phyloP scores from a whole-genome alignment of 2,797 vertebrate species.

The Alectoris magna region DNA sequence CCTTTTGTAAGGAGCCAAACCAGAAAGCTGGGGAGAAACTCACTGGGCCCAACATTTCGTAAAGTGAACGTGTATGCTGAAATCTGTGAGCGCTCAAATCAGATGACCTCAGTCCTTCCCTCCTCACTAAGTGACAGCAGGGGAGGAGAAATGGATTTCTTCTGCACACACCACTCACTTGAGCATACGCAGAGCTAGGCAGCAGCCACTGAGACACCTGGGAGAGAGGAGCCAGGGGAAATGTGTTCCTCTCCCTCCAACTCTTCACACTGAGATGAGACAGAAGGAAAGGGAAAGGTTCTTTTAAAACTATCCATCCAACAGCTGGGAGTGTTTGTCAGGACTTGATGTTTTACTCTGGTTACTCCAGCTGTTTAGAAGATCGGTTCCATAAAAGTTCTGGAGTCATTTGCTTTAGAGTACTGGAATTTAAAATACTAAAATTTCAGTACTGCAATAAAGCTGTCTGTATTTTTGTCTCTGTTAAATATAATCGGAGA shows the following conservation, averaged over 20 bases:
- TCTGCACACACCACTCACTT: accelerated
- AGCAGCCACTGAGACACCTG: neutral
- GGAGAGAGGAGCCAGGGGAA: neutral
- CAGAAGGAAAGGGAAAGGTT: neutral
- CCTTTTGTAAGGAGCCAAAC: slow-evolving; percentile 16
- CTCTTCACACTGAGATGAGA: neutral
- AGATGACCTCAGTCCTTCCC: neutral
- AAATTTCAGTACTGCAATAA: neutral
- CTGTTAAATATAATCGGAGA: neutral
- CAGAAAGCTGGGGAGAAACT: neutral
- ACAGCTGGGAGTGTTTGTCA: neutral
- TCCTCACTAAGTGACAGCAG: neutral
- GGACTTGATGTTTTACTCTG: neutral
- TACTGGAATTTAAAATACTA: neutral
- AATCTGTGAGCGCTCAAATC: neutral
- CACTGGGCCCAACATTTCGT: neutral
- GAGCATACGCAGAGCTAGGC: neutral
- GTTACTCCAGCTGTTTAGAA: neutral
- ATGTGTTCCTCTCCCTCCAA: neutral
- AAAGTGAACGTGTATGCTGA: neutral
- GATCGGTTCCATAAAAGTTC: neutral
- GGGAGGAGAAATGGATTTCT: neutral
- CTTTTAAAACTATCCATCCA: neutral
- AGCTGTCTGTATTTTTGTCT: neutral
- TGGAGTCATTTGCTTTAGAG: neutral